Conservation (phyloP, 2,888 invertebrate genomes). For the Euplagia quadripunctaria region DNA sequence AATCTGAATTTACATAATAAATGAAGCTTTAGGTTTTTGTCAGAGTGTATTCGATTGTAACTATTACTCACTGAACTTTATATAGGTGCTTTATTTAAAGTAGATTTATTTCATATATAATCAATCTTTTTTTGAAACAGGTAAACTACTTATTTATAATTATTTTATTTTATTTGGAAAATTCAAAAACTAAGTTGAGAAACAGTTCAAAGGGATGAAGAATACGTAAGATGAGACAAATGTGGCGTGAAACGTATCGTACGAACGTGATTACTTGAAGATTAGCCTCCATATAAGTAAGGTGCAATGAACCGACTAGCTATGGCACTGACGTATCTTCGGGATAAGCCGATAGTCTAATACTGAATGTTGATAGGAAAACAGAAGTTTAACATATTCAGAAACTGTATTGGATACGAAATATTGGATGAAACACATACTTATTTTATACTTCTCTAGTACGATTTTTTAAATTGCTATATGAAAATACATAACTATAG, state of each 20-base stretch:
- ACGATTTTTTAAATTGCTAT: no score
- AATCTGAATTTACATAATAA: no score
- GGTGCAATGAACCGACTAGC: slow-evolving; percentile 58
- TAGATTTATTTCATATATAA: neutral
- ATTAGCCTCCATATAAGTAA: slow-evolving; percentile 54
- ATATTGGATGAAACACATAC: neutral
- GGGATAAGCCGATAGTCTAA: slow-evolving; percentile 36
- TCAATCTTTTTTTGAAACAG: neutral
- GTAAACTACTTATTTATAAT: neutral
- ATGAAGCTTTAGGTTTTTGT: no score
- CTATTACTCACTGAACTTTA: no score
- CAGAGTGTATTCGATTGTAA: no score
- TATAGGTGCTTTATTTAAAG: no score
- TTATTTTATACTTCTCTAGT: no score
- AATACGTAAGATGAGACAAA: slow-evolving; percentile 52
- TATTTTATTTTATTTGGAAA: neutral
- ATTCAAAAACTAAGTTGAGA: slow-evolving; percentile 7
- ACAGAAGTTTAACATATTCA: slow-evolving; percentile 39
- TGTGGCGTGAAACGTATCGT: slow-evolving; percentile 49
- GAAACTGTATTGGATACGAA: neutral
- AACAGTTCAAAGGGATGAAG: slow-evolving; percentile 26
- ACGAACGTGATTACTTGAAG: slow-evolving; percentile 57
- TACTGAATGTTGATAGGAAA: slow-evolving; percentile 20
- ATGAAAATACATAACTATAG: no score
- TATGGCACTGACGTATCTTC: slow-evolving; percentile 60